These are phyloP conservation scores for Micronisus gabar DNA, from an alignment of 2,113 vertebrate species.

Conservation along the genomic window DNA sequence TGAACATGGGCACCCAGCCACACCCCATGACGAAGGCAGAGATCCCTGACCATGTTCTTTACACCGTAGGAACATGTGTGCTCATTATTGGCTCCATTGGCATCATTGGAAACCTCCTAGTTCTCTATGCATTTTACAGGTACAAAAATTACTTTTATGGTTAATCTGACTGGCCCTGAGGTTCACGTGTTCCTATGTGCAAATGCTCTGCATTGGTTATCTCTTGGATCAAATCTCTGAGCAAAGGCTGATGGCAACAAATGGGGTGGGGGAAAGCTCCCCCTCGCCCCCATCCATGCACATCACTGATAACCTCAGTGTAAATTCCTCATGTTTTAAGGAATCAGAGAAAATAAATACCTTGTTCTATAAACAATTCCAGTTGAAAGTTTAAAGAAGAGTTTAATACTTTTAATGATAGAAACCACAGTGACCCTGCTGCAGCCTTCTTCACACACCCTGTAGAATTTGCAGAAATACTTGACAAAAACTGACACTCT, in stretches of 20 bases:
- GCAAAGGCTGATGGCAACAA: not conserved
- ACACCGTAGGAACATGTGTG: conserved; percentile 55
- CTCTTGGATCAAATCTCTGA: not conserved
- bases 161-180: not conserved
- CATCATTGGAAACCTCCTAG: conserved; percentile 64
- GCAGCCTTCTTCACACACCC: not conserved
- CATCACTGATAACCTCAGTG: not conserved
- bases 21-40: conserved; percentile 16
- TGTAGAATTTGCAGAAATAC: not conserved
- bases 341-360: not conserved
- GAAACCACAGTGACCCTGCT: not conserved
- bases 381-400: not conserved
- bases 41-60: conserved; percentile 45
- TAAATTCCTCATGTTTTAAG: not conserved
- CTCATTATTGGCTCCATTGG: conserved; percentile 68
- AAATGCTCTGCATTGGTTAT: not conserved
- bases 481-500: not conserved
- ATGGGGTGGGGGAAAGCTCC: not conserved
- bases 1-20: conserved; percentile 29
- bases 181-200: not conserved
- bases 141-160: not conserved
- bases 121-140: conserved; percentile 72
- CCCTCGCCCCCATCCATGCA: rapidly evolving
- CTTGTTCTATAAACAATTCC: not conserved
- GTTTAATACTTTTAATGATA: not conserved